Evolutionary conservation across 2,113 vertebrate genomes (phyloP).

Genomic region (Hemicordylus capensis): DNA sequence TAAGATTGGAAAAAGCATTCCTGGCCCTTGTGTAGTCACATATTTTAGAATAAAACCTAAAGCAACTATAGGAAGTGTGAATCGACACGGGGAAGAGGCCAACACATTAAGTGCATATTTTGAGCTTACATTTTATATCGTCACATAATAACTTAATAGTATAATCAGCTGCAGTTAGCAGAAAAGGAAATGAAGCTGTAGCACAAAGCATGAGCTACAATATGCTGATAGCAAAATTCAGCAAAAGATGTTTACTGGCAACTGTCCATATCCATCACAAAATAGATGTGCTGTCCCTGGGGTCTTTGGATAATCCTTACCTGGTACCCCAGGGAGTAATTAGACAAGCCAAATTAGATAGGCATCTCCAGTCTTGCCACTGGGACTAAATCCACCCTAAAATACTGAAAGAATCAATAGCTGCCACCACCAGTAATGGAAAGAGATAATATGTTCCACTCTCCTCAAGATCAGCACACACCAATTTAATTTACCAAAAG

Average conservation of each 20-base stretch:
- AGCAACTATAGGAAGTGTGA: background rate
- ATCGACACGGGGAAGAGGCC: rapidly evolving
- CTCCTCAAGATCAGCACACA: no score
- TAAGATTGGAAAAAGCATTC: background rate
- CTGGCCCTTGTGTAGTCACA: background rate
- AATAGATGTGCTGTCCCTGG: no score
- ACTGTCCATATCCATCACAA: background rate
- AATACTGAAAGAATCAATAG: no score
- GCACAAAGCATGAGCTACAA: background rate
- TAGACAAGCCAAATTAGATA: no score
- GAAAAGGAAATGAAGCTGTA: background rate
- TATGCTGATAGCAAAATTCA: background rate
- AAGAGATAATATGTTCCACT: no score
- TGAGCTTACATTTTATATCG: background rate
- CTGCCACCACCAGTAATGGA: no score
- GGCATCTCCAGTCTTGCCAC: no score
- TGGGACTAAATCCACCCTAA: no score
- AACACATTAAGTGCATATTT: background rate
- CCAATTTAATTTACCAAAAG: no score
- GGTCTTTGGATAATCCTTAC: no score
- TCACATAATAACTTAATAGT: background rate
- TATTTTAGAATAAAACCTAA: constrained; percentile 1
- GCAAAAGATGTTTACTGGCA: background rate
- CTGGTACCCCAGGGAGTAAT: no score
- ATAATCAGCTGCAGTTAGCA: background rate